These are phyloP conservation scores for Sympetrum striolatum DNA, from an alignment of 2,888 invertebrate genomes.

Conservation along the genomic window DNA sequence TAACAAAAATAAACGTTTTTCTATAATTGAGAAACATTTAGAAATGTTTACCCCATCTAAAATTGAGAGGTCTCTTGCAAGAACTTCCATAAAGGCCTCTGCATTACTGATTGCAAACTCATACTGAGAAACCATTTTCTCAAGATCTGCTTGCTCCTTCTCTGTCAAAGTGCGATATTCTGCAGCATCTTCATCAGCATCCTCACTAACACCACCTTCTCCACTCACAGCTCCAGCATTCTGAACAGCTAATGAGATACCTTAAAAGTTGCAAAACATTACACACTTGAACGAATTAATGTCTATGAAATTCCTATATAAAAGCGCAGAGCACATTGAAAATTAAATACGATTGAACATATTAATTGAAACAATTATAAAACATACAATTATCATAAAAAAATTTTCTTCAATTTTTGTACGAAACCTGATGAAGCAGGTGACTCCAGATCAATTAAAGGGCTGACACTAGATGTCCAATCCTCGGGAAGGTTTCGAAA, in stretches of 20 bases:
- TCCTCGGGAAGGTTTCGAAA: slow-evolving; percentile 78
- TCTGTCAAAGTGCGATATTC: slow-evolving; percentile 83
- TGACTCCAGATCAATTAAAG: neutral
- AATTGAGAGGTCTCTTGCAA: slow-evolving; percentile 82
- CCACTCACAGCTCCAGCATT: neutral
- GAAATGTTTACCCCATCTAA: slow-evolving; percentile 74
- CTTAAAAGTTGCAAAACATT: neutral
- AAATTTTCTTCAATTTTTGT: neutral
- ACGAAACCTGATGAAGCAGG: neutral
- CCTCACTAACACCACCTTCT: slow-evolving; percentile 44
- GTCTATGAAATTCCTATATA: neutral
- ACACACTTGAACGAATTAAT: neutral
- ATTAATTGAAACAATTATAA: no score
- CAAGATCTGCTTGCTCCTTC: slow-evolving; percentile 84
- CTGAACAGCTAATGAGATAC: neutral
- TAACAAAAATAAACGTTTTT: neutral
- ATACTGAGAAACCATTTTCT: slow-evolving; percentile 81
- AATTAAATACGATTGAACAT: neutral
- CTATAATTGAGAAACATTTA: neutral
- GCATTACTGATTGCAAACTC: slow-evolving; percentile 91
- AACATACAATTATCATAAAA: no score
- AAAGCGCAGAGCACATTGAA: neutral
- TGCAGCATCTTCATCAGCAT: slow-evolving; percentile 56
- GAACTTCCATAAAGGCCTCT: slow-evolving; percentile 74
- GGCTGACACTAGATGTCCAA: slow-evolving; percentile 58